These are phyloP conservation scores for Corvus hawaiiensis DNA, from an alignment of 2,113 vertebrate species.

Conservation along the genomic window DNA sequence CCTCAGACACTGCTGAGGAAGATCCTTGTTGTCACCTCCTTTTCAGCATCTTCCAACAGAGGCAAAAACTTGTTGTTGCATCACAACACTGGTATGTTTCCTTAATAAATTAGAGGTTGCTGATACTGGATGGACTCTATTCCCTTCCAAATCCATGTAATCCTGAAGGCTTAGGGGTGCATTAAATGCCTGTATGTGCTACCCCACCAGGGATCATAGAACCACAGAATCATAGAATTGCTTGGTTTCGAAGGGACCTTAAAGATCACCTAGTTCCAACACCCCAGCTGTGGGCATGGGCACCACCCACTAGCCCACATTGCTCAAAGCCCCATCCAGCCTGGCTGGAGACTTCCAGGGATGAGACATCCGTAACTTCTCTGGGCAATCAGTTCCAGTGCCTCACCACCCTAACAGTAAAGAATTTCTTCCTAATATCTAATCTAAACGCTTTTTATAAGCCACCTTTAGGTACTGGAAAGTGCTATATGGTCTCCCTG, in stretches of 20 bases:
- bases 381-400: neutral
- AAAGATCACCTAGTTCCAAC: neutral
- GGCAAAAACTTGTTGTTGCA: neutral
- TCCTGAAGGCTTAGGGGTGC: neutral
- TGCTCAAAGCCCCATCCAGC: neutral
- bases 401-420: neutral
- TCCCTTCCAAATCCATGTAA: neutral
- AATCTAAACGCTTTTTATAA: neutral
- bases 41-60: neutral
- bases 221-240: neutral
- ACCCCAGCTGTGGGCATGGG: too few relatives aligned
- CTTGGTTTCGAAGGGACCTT: neutral
- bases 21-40: neutral
- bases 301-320: fast-evolving
- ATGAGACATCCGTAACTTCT: neutral
- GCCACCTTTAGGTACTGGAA: neutral
- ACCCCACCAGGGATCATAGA: neutral
- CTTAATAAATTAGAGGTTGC: neutral
- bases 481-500: neutral
- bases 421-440: neutral
- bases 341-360: neutral
- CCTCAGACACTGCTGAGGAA: neutral
- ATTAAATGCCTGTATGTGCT: neutral
- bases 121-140: neutral
- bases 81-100: neutral